Evolutionary conservation across 2,888 invertebrate species (phyloP).

Genomic region (Andrena fulva): DNA sequence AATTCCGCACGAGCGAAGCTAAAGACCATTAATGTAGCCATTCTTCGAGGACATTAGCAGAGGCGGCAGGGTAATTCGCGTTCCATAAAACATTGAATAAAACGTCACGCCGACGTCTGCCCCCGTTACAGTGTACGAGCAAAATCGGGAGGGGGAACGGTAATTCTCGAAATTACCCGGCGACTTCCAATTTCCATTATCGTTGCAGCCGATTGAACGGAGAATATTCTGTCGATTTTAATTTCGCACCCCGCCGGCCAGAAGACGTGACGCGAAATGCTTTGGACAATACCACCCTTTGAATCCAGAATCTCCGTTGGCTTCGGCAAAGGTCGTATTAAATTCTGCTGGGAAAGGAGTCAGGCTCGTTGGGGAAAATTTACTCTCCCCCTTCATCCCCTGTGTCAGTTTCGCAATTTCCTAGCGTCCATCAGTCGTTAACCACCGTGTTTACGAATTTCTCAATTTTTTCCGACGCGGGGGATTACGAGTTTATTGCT

Average conservation of each 20-base stretch:
- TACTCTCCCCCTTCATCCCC: not conserved
- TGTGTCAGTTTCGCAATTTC: slow-evolving; percentile 1
- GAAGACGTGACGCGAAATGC: not conserved
- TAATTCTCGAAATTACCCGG: not conserved
- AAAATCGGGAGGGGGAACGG: not conserved
- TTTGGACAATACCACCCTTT: not conserved
- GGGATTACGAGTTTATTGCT: slow-evolving; percentile 48
- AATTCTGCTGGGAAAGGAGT: not conserved
- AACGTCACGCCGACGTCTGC: slow-evolving; percentile 15
- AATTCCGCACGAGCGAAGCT: slow-evolving; percentile 54
- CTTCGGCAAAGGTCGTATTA: not conserved
- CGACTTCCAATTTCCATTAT: slow-evolving; percentile 15
- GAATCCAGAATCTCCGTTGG: not conserved
- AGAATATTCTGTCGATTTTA: not conserved
- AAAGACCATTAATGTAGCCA: slow-evolving; percentile 55
- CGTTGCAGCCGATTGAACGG: not conserved
- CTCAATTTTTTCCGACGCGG: slow-evolving; percentile 35
- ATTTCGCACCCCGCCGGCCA: not conserved
- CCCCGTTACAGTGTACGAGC: not conserved
- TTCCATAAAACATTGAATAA: slow-evolving; percentile 54
- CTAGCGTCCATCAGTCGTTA: slow-evolving; percentile 34
- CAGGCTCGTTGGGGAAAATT: slow-evolving; percentile 1
- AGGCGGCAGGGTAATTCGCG: slow-evolving; percentile 47
- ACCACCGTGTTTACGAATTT: slow-evolving; percentile 50
- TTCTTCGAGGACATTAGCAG: slow-evolving; percentile 45